Percentiles rank a stretch among this genome's conserved stretches.
These are phyloP conservation scores for Capitulum mitella DNA, from an alignment of 2,888 invertebrate species.

Conservation along the genomic window DNA sequence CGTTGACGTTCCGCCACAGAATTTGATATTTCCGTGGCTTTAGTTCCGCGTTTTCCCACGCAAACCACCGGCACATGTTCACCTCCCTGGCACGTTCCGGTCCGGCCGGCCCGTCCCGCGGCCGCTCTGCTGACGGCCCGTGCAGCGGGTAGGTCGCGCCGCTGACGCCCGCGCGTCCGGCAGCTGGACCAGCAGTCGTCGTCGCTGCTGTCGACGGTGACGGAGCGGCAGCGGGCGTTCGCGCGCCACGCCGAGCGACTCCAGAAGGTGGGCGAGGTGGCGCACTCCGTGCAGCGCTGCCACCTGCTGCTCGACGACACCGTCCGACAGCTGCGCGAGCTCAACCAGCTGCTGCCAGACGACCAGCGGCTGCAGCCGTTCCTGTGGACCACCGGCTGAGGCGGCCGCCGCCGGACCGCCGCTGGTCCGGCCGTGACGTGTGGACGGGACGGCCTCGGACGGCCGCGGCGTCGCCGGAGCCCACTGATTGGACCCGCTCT, in stretches of 20 bases:
- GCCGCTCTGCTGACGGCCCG: neutral
- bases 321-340: constrained; percentile 71
- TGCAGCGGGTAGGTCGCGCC: too few species aligned
- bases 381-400: constrained; percentile 69
- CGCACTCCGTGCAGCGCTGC: constrained; percentile 71
- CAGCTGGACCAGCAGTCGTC: constrained; percentile 66
- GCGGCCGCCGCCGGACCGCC: neutral
- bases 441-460: too few species aligned
- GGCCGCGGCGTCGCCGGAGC: too few species aligned
- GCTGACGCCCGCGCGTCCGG: constrained; percentile 41
- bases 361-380: constrained; percentile 80
- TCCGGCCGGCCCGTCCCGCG: too few species aligned
- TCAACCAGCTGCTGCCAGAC: constrained; percentile 73
- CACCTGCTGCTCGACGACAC: constrained; percentile 75
- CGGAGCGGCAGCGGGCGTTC: constrained; percentile 74
- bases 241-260: constrained; percentile 79
- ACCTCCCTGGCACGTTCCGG: too few species aligned
- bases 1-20: too few species aligned
- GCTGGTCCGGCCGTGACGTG: neutral
- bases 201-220: constrained; percentile 59
- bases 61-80: too few species aligned
- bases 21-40: too few species aligned
- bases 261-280: constrained; percentile 70
- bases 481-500: too few species aligned
- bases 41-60: too few species aligned